These are phyloP conservation scores for Subanguina moxae DNA, from an alignment of 1,140 invertebrate species.

Conservation along the genomic window DNA sequence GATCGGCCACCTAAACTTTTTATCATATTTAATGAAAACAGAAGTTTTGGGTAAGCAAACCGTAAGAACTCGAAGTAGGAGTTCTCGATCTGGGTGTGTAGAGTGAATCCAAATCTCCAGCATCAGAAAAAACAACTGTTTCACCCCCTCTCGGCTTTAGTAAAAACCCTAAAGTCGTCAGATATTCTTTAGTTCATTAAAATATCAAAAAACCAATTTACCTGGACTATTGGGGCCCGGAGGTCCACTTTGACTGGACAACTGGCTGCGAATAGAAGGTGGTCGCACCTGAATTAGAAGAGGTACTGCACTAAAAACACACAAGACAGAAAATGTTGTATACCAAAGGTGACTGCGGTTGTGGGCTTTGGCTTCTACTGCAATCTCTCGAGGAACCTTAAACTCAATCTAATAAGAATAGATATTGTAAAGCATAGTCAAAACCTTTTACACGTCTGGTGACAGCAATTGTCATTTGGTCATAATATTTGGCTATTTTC, in stretches of 20 bases:
- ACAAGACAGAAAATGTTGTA: background rate
- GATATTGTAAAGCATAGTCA: too few relatives aligned
- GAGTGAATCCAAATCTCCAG: conserved; percentile 57
- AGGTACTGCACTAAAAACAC: conserved; percentile 1
- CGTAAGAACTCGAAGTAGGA: conserved; percentile 50
- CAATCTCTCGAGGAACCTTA: conserved; percentile 45
- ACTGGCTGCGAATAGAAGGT: conserved; percentile 56
- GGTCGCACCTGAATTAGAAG: conserved; percentile 40
- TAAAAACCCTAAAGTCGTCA: conserved; percentile 31
- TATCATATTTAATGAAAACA: background rate
- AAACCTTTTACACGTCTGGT: conserved; percentile 44
- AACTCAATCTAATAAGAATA: too few relatives aligned
- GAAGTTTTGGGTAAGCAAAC: conserved; percentile 14
- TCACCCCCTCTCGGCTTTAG: conserved; percentile 55
- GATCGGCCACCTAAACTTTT: conserved; percentile 54
- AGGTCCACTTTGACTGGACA: conserved; percentile 55
- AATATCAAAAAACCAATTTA: background rate
- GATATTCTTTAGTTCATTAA: background rate
- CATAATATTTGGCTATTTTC: conserved; percentile 15
- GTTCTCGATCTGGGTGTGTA: conserved; percentile 57
- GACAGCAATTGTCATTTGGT: conserved; percentile 54
- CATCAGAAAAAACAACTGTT: conserved; percentile 52
- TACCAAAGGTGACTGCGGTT: conserved; percentile 57
- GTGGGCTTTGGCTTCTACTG: conserved; percentile 50
- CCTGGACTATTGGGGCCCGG: conserved; percentile 57